Conservation (phyloP, 1,140 invertebrate genomes). For the Geopemphigus sp. region DNA sequence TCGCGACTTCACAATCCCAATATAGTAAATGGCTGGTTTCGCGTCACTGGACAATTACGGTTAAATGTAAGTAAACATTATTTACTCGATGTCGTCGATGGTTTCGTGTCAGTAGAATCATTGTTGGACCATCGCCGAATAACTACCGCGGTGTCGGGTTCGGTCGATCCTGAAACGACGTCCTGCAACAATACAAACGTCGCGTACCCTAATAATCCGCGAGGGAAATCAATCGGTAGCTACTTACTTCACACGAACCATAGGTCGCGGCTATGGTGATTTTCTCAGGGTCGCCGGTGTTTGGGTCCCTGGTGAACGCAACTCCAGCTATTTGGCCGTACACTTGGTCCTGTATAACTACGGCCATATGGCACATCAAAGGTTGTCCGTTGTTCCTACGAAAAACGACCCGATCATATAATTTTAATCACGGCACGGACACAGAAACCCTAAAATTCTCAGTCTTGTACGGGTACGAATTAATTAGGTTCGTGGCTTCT, state of each 20-base stretch:
- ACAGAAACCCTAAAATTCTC: no score
- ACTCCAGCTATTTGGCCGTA: conserved; percentile 71
- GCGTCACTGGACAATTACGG: no score
- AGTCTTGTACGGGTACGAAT: no score
- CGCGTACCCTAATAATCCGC: no score
- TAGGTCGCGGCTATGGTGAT: conserved; percentile 76
- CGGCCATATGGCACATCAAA: conserved; percentile 67
- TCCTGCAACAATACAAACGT: conserved; percentile 57
- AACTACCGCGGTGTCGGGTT: conserved; percentile 71
- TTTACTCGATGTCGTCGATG: not conserved
- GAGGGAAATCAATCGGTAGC: not conserved
- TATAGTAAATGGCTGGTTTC: no score
- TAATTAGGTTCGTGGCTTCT: no score
- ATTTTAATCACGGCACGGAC: no score
- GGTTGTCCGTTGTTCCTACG: conserved; percentile 66
- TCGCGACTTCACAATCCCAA: no score
- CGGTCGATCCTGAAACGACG: conserved; percentile 72
- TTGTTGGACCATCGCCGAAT: not conserved
- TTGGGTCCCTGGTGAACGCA: conserved; percentile 75
- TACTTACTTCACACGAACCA: conserved; percentile 72
- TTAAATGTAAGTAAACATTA: no score
- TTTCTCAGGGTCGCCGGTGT: conserved; percentile 64
- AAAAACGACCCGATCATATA: not conserved
- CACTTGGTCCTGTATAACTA: conserved; percentile 80
- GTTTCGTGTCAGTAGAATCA: not conserved